Base-by-base conservation (phyloP, 2,797 vertebrate species). In the Brachyalestes nurse region DNA sequence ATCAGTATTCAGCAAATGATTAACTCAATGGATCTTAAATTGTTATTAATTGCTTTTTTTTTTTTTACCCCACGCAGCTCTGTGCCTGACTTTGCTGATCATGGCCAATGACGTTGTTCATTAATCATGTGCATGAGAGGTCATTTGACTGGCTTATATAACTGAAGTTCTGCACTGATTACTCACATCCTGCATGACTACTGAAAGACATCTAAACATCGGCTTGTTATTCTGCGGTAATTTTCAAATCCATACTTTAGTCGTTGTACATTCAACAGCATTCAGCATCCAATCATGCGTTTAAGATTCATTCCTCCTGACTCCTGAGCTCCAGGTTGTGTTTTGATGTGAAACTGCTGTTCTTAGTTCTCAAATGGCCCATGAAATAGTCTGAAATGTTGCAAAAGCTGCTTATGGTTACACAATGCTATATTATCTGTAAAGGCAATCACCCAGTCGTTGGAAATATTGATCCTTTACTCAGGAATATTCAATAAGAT, bases 351-450 rank as follows among this genome's bases (percentile, higher is more conserved):
- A 55, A 78, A 60, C 42, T 55, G 16, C 47, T n/a, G 60, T 65
- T 79, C 58, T 28, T 51, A 64, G 62, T 70, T 79, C 47, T 34
- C 23, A 70, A 86, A 82, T 77, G 78, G 55, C 57, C 57, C 69
- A 70, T 80, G 77, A 82, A 79, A 82, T 65, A 77, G 21, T 77
- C 60, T 60, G 69, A 74, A 73, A 70, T 21, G 51, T 38, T 74
- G 6, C 57, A 10, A 55, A 67, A 47, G 66, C 64, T 82, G 73
- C 75, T 86, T 84, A 79, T 25, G 53, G 34, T 72, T 77, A 21
- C 51, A 51, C 28, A 2, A 66, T 66, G 80, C 67, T 82, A 58
- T 65, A 78, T 71, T 72, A 65, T 69, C 61, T 62, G 72, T 57
- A 75, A 80, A 75, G 78, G 62, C 75, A 45, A 76, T 75, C 55